Evolutionary conservation across 2,797 vertebrate species (phyloP).

Genomic region (Gallirallus australis): DNA sequence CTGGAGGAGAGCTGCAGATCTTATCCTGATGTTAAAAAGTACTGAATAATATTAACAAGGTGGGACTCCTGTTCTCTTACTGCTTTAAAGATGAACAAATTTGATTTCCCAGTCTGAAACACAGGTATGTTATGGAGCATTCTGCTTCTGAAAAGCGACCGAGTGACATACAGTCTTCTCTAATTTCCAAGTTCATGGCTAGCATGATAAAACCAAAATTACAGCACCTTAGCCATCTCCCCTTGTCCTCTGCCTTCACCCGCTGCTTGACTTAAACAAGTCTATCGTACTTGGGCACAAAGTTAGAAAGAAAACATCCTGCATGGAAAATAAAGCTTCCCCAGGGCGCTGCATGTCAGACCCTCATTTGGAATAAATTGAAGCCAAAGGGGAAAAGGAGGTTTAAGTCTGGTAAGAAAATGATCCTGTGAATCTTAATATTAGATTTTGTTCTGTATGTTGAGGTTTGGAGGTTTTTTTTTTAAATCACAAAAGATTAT

Average conservation of each 20-base stretch:
- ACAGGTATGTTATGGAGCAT: background rate
- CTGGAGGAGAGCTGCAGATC: conserved; percentile 53
- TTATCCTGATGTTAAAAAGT: background rate
- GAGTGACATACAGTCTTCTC: background rate
- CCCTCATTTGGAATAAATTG: background rate
- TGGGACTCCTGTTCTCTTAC: background rate
- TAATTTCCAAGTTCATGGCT: background rate
- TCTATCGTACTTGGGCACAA: background rate
- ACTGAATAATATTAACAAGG: background rate
- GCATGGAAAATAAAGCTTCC: background rate
- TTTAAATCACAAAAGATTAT: background rate
- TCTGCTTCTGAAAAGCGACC: background rate
- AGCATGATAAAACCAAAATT: conserved; percentile 38
- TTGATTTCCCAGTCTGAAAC: conserved; percentile 11
- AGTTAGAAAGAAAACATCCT: background rate
- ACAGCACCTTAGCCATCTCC: background rate
- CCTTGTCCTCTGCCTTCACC: conserved; percentile 28
- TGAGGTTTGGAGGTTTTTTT: background rate
- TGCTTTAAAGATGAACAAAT: conserved; percentile 18
- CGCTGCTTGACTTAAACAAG: conserved; percentile 16
- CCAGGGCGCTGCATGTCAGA: background rate
- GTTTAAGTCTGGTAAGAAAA: background rate
- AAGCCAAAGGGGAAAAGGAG: background rate
- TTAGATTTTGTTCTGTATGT: background rate
- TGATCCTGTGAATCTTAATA: background rate